These are phyloP conservation scores for Lutraria rhynchaena DNA, from an alignment of 1,140 invertebrate species.

Conservation along the genomic window DNA sequence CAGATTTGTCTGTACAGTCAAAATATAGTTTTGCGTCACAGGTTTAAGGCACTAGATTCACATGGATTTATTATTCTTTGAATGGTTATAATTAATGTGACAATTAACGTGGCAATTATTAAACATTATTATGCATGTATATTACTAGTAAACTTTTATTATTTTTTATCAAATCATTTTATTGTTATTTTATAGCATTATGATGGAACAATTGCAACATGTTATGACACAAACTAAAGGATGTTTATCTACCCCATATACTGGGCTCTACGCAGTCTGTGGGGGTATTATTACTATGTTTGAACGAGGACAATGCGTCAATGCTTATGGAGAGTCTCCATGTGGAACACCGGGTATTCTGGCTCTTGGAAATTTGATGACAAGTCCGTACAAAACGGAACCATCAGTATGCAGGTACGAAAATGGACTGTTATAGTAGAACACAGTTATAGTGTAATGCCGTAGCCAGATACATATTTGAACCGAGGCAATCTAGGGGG, in stretches of 20 bases:
- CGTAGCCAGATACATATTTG: too few species aligned
- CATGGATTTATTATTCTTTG: too few species aligned
- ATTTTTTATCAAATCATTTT: not conserved
- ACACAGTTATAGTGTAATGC: too few species aligned
- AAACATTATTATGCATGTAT: too few species aligned
- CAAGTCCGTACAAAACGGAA: not conserved
- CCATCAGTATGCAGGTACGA: conserved; percentile 46
- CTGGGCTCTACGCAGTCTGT: conserved; percentile 6
- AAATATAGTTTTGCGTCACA: too few species aligned
- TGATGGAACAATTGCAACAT: conserved; percentile 18
- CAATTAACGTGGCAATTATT: too few species aligned
- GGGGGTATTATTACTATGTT: conserved; percentile 10
- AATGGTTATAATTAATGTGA: too few species aligned
- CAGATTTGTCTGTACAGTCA: too few species aligned
- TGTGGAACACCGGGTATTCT: conserved; percentile 42
- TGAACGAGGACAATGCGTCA: conserved; percentile 33
- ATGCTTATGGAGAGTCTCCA: conserved; percentile 26
- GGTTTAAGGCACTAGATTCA: too few species aligned
- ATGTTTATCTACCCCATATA: conserved; percentile 10
- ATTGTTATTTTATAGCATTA: conserved; percentile 3
- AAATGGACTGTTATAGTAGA: too few species aligned
- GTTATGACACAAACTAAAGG: conserved; percentile 25
- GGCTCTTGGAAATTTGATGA: conserved; percentile 11
- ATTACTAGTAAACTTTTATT: too few species aligned
- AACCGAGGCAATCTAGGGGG: too few species aligned